A percentile compares a stretch with the other conserved stretches of the same genome.
phyloP scores from a whole-genome alignment of 2,113 vertebrate species.

The Climacteris rufus region DNA sequence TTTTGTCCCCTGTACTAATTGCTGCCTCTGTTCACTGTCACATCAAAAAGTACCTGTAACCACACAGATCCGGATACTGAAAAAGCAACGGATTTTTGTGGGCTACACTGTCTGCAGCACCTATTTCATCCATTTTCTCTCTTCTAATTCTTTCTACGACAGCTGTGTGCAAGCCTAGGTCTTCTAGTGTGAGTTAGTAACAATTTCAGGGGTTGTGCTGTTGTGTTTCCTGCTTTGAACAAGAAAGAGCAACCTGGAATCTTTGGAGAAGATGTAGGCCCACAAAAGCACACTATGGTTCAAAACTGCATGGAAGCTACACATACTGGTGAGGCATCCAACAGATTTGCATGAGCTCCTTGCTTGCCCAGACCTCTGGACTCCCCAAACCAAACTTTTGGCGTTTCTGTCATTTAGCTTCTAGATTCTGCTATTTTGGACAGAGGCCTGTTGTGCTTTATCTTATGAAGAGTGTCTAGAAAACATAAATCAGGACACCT shows the following conservation, averaged over 20 bases:
- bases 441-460: neutral
- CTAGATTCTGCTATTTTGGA: neutral
- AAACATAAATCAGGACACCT: neutral
- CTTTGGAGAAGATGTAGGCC: neutral
- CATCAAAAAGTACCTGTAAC: neutral
- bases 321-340: neutral
- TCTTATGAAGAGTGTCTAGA: neutral
- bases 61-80: neutral
- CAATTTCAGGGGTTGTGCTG: neutral
- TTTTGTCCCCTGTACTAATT: neutral
- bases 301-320: neutral
- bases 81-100: neutral
- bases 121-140: neutral
- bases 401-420: neutral
- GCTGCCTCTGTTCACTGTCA: neutral
- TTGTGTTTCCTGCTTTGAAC: neutral
- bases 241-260: neutral
- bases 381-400: neutral
- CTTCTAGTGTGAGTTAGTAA: neutral
- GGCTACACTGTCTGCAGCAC: accelerated
- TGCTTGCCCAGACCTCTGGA: neutral
- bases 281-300: neutral
- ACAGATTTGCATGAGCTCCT: neutral
- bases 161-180: neutral
- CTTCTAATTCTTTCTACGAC: neutral